Percentiles rank a stretch among this genome's conserved stretches.
Conservation (phyloP, 2,113 vertebrate genomes). For the Scatophagus argus region DNA sequence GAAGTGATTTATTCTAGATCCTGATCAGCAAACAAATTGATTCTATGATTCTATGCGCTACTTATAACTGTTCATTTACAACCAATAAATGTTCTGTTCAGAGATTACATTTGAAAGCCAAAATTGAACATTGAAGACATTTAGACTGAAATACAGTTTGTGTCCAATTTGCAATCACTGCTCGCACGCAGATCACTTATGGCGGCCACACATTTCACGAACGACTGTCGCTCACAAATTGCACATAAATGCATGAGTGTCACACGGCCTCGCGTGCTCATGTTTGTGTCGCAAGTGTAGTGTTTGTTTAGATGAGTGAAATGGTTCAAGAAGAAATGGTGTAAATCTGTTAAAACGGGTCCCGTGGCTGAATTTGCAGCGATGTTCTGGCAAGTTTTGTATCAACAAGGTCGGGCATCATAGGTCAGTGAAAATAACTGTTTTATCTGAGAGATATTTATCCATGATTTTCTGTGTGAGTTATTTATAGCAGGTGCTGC, state of each 20-base stretch:
- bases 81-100: neutral
- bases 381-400: neutral
- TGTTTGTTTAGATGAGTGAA: neutral
- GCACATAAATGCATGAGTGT: neutral
- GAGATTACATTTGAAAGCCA: neutral
- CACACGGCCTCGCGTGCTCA: neutral
- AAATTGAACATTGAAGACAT: neutral
- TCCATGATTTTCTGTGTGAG: neutral
- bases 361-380: neutral
- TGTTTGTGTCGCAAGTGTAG: too few species aligned
- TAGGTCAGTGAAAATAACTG: too few species aligned
- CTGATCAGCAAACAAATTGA: too few species aligned
- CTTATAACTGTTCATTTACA: too few species aligned
- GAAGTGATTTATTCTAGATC: neutral
- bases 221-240: neutral
- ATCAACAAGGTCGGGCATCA: neutral
- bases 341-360: neutral
- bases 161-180: neutral
- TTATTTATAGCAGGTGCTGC: neutral
- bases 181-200: neutral
- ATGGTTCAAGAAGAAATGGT: neutral
- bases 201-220: neutral
- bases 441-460: neutral
- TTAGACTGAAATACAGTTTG: neutral
- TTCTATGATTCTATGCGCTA: too few species aligned